These are phyloP conservation scores for Dreissena polymorpha DNA, from an alignment of 1,140 invertebrate genomes.

Conservation along the genomic window DNA sequence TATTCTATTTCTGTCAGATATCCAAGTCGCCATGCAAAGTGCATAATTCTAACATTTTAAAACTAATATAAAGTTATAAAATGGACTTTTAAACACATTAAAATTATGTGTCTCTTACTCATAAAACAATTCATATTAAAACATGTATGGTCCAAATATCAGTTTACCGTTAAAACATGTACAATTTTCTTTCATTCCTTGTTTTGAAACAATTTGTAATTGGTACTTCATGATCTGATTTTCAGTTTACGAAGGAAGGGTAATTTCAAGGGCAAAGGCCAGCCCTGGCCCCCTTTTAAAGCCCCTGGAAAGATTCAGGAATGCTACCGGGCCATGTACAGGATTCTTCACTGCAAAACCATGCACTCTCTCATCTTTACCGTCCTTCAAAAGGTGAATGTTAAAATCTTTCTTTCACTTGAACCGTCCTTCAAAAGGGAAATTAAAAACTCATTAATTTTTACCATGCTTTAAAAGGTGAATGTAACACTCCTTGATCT, in stretches of 20 bases:
- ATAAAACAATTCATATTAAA: no score
- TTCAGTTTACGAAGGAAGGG: slow-evolving; percentile 77
- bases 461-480: not conserved
- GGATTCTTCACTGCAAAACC: slow-evolving; percentile 86
- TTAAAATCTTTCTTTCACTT: slow-evolving; percentile 6
- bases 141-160: no score
- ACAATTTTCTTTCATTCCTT: no score
- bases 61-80: no score
- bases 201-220: no score
- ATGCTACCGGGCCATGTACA: slow-evolving; percentile 87
- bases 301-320: slow-evolving; percentile 84
- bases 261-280: slow-evolving; percentile 84
- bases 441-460: not conserved
- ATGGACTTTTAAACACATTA: no score
- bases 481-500: slow-evolving; percentile 92
- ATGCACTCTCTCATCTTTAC: slow-evolving; percentile 93
- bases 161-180: no score
- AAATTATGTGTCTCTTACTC: no score
- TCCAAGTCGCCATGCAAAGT: no score
- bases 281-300: slow-evolving; percentile 92
- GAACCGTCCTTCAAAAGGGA: not conserved
- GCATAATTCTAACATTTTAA: no score
- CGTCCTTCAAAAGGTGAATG: slow-evolving; percentile 87
- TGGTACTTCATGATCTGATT: not conserved
- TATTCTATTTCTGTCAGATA: no score